phyloP scores from a whole-genome alignment of 2,797 vertebrate species.

The Toxotes lorentzi region DNA sequence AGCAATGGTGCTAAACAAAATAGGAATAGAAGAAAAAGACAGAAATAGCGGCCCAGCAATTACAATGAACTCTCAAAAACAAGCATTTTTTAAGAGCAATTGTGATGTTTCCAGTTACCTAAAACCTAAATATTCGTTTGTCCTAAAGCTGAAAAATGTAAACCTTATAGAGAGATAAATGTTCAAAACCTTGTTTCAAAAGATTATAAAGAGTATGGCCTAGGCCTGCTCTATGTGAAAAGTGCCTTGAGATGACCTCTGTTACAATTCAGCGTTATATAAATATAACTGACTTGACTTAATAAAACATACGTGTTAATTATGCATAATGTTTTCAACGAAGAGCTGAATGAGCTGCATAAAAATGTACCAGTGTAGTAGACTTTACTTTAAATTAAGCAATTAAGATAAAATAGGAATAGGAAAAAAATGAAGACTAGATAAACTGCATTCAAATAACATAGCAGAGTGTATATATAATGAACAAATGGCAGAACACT shows the following conservation, averaged over 20 bases:
- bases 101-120: no score
- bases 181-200: not conserved
- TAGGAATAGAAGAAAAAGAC: not conserved
- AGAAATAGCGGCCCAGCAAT: no score
- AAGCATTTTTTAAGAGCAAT: no score
- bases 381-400: slow-evolving; percentile 11
- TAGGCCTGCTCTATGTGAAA: no score
- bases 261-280: no score
- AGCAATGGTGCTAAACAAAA: not conserved
- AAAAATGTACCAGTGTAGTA: slow-evolving; percentile 14
- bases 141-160: not conserved
- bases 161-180: not conserved
- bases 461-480: not conserved
- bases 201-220: not conserved
- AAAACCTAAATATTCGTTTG: no score
- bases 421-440: not conserved
- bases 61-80: no score
- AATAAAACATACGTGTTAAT: slow-evolving; percentile 4
- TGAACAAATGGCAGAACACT: not conserved
- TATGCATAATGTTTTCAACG: not conserved
- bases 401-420: no score
- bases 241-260: no score
- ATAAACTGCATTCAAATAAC: not conserved
- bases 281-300: not conserved
- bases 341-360: slow-evolving; percentile 20